Evolutionary conservation across 2,113 vertebrate species (phyloP).

Genomic region (Nibea albiflora): DNA sequence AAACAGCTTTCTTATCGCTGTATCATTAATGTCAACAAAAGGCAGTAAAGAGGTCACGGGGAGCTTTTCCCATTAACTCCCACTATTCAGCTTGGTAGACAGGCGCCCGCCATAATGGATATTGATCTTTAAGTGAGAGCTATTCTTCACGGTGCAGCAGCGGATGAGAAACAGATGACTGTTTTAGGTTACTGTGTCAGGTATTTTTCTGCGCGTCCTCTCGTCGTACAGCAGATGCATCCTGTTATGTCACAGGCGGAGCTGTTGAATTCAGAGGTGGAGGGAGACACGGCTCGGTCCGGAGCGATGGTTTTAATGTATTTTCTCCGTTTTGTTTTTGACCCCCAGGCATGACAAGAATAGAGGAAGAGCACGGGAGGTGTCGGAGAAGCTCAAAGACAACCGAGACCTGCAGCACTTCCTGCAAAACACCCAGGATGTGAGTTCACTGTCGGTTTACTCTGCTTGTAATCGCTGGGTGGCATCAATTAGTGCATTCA

Average conservation of each 20-base stretch:
- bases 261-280: neutral
- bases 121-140: constrained; percentile 77
- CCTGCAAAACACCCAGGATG: constrained; percentile 95
- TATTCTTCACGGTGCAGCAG: constrained; percentile 37
- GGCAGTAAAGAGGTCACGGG: constrained; percentile 33
- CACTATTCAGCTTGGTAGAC: constrained; percentile 65
- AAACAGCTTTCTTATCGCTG: constrained; percentile 60
- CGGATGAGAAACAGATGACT: constrained; percentile 25
- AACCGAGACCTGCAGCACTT: constrained; percentile 94
- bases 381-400: constrained; percentile 85
- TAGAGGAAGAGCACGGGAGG: constrained; percentile 85
- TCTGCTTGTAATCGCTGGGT: neutral
- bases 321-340: constrained; percentile 38
- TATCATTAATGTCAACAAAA: constrained; percentile 58
- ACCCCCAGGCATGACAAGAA: constrained; percentile 85
- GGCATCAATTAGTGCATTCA: constrained; percentile 12
- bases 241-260: constrained; percentile 23
- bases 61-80: constrained; percentile 71
- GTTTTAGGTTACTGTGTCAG: constrained; percentile 44
- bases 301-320: constrained; percentile 8
- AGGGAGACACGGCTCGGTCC: neutral
- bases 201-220: constrained; percentile 40
- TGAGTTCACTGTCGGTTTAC: constrained; percentile 75
- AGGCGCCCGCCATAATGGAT: constrained; percentile 75
- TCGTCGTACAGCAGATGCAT: neutral